phyloP scores from a whole-genome alignment of 2,888 invertebrate species.

The Proisotoma minuta region DNA sequence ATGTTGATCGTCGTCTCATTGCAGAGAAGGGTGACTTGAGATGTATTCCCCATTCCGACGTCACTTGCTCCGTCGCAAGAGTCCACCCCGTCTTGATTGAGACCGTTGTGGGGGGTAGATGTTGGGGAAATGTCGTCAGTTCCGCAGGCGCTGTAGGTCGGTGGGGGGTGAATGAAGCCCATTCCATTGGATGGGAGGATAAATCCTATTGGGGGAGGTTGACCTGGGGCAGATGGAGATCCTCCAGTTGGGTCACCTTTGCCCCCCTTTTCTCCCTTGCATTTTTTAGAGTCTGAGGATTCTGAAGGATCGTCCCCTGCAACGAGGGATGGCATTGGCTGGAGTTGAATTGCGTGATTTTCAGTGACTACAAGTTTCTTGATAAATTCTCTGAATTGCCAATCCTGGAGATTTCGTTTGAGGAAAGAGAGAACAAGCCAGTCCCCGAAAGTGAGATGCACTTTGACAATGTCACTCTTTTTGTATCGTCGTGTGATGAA shows the following conservation, averaged over 20 bases:
- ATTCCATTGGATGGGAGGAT: neutral
- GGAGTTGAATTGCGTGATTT: constrained; percentile 24
- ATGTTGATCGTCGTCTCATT: neutral
- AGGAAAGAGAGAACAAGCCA: constrained; percentile 26
- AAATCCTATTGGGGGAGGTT: neutral
- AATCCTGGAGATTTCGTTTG: constrained; percentile 20
- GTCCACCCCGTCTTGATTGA: neutral
- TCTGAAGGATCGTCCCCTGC: neutral
- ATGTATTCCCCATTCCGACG: neutral
- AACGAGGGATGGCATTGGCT: constrained; percentile 4
- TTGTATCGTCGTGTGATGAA: constrained; percentile 8
- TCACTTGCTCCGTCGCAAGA: too few species aligned
- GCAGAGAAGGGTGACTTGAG: neutral
- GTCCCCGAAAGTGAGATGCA: constrained; percentile 23
- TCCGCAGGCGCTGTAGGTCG: neutral
- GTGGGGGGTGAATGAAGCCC: neutral
- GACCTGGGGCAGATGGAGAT: neutral
- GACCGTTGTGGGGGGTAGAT: neutral
- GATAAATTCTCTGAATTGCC: constrained; percentile 24
- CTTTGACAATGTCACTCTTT: constrained; percentile 10
- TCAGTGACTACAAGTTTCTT: constrained; percentile 20
- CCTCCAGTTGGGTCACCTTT: neutral
- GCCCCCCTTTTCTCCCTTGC: neutral
- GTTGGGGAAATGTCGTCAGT: neutral
- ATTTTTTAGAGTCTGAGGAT: neutral